Base-by-base conservation (phyloP, 2,797 vertebrate species). In the Taeniopygia guttata region DNA sequence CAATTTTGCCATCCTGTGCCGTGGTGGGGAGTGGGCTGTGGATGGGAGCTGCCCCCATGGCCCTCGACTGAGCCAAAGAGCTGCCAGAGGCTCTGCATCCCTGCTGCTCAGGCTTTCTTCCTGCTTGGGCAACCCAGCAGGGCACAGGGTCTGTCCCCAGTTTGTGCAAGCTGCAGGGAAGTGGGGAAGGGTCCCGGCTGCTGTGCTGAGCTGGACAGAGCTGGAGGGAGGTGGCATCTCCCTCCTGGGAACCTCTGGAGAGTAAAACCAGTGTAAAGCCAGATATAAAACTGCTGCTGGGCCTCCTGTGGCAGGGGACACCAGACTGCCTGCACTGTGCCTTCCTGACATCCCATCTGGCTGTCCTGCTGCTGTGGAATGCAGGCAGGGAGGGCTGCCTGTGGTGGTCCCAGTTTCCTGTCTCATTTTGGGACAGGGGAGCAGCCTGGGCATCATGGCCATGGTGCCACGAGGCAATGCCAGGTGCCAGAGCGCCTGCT, bases 1-100 rank as follows among this genome's bases (percentile, higher is more conserved):
- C 0, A 0, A 12, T 12, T 0, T 10, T 0, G 3, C 58, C 13
- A 1, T 84, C 84, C 51, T 69, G 59, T 72, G 54, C 27, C 0
- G 0, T 15, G 48, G 58, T 4, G 16, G 27, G 30, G 45, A 42
- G 54, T 0, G 7, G 76, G 43, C 75, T 90, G 49, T 2, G 8
- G 34, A 7, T 66, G 48, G 58, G 58, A 45, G 45, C 56, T 84
- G 67, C 43, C 49, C 21, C 22, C 3, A 0, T 0, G 0, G 23
- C 46, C 67, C 54, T 23, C 3, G 0, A 2, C 40, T 4, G 9
- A 67, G 49, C 58, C 9, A 9, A 32, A 25, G 43, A 75, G 22
- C 22, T 40, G 30, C 46, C 3, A 2, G 27, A 21, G 34, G n/a
- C 29, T 91, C 43, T 62, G 17, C 7, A 10, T 56, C 55, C n/a